phyloP scores from a whole-genome alignment of 2,888 invertebrate genomes.

The Drosophila trichaetosa region DNA sequence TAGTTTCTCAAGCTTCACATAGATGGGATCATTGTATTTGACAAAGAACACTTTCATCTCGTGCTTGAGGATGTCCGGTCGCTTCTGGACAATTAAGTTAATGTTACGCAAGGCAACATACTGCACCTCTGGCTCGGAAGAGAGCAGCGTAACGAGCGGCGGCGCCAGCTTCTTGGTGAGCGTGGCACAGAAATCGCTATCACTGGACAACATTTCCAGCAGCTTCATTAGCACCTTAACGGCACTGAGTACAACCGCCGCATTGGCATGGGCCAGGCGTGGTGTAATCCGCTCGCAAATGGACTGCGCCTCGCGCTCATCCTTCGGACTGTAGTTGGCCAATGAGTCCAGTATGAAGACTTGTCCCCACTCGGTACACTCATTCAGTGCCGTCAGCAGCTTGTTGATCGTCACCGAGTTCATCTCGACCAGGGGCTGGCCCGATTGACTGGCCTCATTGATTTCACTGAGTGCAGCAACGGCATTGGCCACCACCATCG shows the following conservation, averaged over 20 bases:
- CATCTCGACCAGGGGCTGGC: conserved; percentile 96
- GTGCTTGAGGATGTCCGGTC: conserved; percentile 98
- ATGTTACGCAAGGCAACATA: conserved; percentile 99
- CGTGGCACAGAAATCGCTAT: conserved; percentile 96
- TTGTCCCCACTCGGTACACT: conserved; percentile 99
- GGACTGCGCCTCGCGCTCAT: conserved; percentile 99
- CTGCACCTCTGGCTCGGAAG: conserved; percentile 99
- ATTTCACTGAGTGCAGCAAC: conserved; percentile 99
- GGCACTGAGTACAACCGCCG: conserved; percentile 98
- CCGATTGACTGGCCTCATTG: conserved; percentile 97
- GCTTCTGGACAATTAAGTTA: conserved; percentile 99
- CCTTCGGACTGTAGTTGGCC: conserved; percentile 98
- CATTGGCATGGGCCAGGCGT: conserved; percentile 98
- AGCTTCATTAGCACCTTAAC: conserved; percentile 99
- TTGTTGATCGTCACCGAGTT: conserved; percentile 99
- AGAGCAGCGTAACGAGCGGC: conserved; percentile 98
- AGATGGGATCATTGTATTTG: conserved; percentile 99
- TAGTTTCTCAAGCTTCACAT: conserved; percentile 98
- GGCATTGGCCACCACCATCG: conserved; percentile 99
- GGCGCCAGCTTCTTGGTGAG: conserved; percentile 98
- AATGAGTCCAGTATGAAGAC: conserved; percentile 99
- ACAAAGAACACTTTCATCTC: conserved; percentile 99
- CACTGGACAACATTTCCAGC: conserved; percentile 97
- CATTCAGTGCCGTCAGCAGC: conserved; percentile 98
- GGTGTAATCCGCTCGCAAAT: conserved; percentile 99